Percentiles rank a stretch among this genome's conserved stretches.
phyloP scores from a whole-genome alignment of 2,113 vertebrate species.

The Romanogobio albipinnatus region DNA sequence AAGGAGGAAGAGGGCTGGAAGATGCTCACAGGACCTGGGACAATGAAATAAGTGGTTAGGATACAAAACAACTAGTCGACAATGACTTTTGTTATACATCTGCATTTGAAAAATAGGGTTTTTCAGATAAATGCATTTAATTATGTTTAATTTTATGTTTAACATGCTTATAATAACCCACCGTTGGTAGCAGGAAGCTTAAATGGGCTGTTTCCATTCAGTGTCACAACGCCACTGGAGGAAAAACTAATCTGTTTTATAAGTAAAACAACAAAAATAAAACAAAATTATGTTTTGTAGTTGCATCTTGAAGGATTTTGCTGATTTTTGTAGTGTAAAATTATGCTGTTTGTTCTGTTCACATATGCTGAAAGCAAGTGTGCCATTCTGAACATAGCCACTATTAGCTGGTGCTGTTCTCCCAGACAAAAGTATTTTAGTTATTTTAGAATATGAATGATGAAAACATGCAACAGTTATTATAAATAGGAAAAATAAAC shows the following conservation, averaged over 20 bases:
- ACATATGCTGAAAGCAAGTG: not conserved
- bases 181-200: slow-evolving; percentile 42
- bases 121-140: not conserved
- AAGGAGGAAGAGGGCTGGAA: slow-evolving; percentile 38
- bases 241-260: slow-evolving; percentile 38
- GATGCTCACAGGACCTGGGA: slow-evolving; percentile 25
- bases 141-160: not conserved
- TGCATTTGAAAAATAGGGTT: too few relatives aligned
- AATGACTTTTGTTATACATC: not conserved
- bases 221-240: slow-evolving; percentile 33
- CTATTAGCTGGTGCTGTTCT: too few relatives aligned
- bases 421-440: too few relatives aligned
- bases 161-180: slow-evolving; percentile 4
- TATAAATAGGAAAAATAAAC: not conserved
- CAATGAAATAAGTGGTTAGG: not conserved
- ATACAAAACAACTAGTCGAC: not conserved
- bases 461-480: not conserved
- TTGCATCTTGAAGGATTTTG: not conserved
- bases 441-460: too few relatives aligned
- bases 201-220: slow-evolving; percentile 17
- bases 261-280: not conserved
- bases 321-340: too few relatives aligned
- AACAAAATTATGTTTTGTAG: not conserved
- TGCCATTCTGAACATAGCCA: not conserved
- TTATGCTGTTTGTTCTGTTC: not conserved